phyloP scores from a whole-genome alignment of 2,113 vertebrate species.

The Scophthalmus maximus region DNA sequence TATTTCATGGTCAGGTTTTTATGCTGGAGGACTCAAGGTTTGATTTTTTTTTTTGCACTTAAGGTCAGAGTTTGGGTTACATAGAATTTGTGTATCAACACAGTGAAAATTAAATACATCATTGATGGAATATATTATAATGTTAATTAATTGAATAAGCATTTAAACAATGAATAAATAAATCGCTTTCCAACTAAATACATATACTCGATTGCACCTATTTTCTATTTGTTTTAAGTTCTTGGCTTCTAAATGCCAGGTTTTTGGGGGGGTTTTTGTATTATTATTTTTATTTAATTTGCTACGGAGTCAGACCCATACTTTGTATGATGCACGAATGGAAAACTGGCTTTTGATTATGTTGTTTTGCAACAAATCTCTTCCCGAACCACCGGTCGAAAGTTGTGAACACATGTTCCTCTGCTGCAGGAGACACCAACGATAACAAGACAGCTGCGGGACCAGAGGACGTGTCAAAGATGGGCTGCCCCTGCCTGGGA shows the following conservation, averaged over 20 bases:
- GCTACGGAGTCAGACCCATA: neutral
- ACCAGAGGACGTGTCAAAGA: constrained; percentile 83
- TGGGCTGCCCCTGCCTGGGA: constrained; percentile 84
- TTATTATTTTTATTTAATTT: too few relatives aligned
- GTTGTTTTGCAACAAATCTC: neutral
- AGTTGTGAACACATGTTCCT: constrained; percentile 14
- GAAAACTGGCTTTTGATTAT: neutral
- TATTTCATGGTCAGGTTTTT: neutral
- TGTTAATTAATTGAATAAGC: too few relatives aligned
- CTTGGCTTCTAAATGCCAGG: neutral
- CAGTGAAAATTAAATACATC: too few relatives aligned
- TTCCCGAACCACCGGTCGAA: constrained; percentile 5
- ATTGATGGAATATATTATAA: too few relatives aligned
- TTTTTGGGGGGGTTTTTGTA: neutral
- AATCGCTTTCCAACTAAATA: too few relatives aligned
- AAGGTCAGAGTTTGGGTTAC: too few relatives aligned
- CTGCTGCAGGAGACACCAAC: constrained; percentile 81
- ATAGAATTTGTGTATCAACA: too few relatives aligned
- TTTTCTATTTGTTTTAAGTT: neutral
- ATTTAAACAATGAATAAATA: too few relatives aligned
- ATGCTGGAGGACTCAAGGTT: neutral
- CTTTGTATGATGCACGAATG: neutral
- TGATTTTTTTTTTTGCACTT: too few relatives aligned
- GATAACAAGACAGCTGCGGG: constrained; percentile 81
- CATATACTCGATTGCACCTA: too few relatives aligned